A percentile compares a stretch with the other conserved stretches of the same genome.
phyloP scores from a whole-genome alignment of 2,113 vertebrate species.

The Hypomesus transpacificus region DNA sequence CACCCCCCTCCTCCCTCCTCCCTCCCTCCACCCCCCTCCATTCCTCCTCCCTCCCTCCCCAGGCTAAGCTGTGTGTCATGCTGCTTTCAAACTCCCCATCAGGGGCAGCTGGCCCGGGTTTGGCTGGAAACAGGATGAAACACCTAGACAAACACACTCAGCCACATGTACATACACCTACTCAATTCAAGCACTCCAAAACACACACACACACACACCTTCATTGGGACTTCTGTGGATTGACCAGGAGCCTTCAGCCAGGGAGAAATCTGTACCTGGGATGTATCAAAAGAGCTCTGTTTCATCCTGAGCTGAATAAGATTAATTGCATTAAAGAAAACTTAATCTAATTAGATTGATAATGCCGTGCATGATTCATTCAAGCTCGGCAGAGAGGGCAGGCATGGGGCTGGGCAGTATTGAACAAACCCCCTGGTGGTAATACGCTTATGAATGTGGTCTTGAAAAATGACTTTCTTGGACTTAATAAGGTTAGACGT shows the following conservation, averaged over 20 bases:
- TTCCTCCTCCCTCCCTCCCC: not conserved
- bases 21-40: not conserved
- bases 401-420: not conserved
- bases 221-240: no score
- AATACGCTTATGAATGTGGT: conserved; percentile 31
- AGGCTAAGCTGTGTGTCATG: not conserved
- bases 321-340: conserved; percentile 10
- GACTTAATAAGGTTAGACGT: conserved; percentile 38
- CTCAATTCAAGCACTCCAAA: not conserved
- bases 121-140: not conserved
- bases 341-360: conserved; percentile 14
- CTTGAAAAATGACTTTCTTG: conserved; percentile 41
- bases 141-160: not conserved
- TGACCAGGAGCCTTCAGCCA: no score
- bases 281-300: not conserved
- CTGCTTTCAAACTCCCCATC: conserved; percentile 12
- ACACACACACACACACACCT: not conserved
- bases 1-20: not conserved
- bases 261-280: no score
- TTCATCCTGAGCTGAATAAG: not conserved
- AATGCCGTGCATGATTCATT: conserved; percentile 6
- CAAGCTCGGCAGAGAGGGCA: no score
- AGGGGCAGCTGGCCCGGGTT: conserved; percentile 3
- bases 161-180: not conserved
- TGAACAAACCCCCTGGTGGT: conserved; percentile 3